Evolutionary conservation across 2,797 vertebrate species (phyloP).

Genomic region (Xerus rutilus): DNA sequence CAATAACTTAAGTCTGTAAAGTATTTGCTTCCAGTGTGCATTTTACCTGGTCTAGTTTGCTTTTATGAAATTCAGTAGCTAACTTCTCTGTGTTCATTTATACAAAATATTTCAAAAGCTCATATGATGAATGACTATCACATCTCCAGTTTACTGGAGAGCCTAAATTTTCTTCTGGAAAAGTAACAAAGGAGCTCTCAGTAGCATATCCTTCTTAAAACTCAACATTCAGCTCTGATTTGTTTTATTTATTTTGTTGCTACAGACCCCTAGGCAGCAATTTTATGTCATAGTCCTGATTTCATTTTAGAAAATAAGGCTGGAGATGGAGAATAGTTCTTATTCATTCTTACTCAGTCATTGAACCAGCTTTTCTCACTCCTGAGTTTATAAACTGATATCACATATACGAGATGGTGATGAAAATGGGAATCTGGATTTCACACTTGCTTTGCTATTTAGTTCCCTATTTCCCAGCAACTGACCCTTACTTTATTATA

Average conservation of each 20-base stretch:
- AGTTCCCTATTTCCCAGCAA: neutral
- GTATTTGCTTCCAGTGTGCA: neutral
- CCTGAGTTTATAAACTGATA: neutral
- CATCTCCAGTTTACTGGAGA: neutral
- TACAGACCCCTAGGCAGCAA: neutral
- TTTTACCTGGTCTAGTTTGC: neutral
- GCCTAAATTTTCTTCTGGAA: slow-evolving; percentile 17
- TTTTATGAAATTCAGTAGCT: neutral
- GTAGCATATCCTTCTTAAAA: neutral
- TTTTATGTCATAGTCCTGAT: neutral
- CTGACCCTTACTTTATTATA: neutral
- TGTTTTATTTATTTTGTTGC: neutral
- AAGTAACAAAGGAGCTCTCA: neutral
- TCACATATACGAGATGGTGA: neutral
- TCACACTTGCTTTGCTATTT: neutral
- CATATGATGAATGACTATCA: neutral
- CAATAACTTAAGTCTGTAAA: neutral
- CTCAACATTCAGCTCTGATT: neutral
- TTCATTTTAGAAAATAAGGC: neutral
- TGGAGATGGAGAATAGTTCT: neutral
- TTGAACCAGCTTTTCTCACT: neutral
- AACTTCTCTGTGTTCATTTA: neutral
- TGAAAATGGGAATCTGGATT: neutral
- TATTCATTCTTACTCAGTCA: neutral
- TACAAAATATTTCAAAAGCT: neutral